Evolutionary conservation across 2,113 vertebrate genomes (phyloP).

Genomic region (Phalacrocorax aristotelis): DNA sequence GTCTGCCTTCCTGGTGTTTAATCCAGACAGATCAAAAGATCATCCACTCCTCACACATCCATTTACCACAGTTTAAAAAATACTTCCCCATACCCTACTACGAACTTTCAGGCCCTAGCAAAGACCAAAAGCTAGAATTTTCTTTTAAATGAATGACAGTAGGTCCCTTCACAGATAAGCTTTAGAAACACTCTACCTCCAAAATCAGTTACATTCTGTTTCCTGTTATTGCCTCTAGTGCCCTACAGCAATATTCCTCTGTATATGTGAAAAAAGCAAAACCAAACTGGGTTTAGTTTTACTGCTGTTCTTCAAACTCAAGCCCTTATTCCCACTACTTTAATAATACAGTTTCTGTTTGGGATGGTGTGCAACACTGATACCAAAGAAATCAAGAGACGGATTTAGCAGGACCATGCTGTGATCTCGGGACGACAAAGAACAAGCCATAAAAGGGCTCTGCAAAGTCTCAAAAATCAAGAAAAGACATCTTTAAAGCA

Average conservation of each 20-base stretch:
- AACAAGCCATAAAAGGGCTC: neutral
- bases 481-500: neutral
- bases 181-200: neutral
- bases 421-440: neutral
- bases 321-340: neutral
- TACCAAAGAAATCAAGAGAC: neutral
- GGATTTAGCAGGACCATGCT: neutral
- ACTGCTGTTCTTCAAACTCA: neutral
- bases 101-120: neutral
- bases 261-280: neutral
- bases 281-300: neutral
- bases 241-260: neutral
- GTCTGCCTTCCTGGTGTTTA: neutral
- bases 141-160: neutral
- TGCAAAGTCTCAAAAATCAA: neutral
- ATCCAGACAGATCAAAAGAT: neutral
- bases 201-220: neutral
- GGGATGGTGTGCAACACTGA: neutral
- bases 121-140: neutral
- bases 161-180: neutral
- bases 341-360: neutral
- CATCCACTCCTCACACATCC: neutral
- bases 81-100: neutral
- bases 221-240: neutral
- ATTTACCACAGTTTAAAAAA: neutral